A percentile compares a stretch with the other conserved stretches of the same genome.
These are phyloP conservation scores for Lanius ludovicianus DNA, from an alignment of 2,113 vertebrate species.

Conservation along the genomic window DNA sequence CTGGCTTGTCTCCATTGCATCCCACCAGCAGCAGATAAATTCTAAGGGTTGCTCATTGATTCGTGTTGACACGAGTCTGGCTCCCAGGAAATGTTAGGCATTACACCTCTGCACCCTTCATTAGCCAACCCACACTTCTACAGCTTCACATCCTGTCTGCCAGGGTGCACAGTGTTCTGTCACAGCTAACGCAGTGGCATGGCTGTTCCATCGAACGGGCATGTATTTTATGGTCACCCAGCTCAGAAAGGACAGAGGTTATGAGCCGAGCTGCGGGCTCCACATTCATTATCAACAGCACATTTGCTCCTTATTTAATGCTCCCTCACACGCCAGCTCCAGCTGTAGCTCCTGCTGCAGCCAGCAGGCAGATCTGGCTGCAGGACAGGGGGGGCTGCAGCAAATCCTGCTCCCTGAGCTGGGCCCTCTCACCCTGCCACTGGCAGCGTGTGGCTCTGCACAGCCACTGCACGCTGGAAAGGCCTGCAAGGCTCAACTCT, in stretches of 20 bases:
- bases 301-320: neutral
- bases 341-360: neutral
- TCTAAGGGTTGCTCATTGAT: neutral
- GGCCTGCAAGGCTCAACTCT: neutral
- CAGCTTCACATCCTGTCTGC: neutral
- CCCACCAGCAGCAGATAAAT: neutral
- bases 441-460: neutral
- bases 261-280: neutral
- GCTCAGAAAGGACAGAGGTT: neutral
- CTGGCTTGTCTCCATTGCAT: neutral
- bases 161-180: neutral
- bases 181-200: neutral
- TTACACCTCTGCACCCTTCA: neutral
- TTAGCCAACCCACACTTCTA: neutral
- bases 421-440: neutral
- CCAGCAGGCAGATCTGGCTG: neutral
- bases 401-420: neutral
- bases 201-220: rapidly evolving
- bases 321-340: neutral
- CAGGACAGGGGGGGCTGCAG: neutral
- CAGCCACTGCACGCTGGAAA: neutral
- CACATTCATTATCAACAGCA: neutral
- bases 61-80: neutral
- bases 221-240: neutral
- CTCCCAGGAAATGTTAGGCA: neutral